Conservation (phyloP, 1,140 invertebrate species). For the Drosophila sucinea region DNA sequence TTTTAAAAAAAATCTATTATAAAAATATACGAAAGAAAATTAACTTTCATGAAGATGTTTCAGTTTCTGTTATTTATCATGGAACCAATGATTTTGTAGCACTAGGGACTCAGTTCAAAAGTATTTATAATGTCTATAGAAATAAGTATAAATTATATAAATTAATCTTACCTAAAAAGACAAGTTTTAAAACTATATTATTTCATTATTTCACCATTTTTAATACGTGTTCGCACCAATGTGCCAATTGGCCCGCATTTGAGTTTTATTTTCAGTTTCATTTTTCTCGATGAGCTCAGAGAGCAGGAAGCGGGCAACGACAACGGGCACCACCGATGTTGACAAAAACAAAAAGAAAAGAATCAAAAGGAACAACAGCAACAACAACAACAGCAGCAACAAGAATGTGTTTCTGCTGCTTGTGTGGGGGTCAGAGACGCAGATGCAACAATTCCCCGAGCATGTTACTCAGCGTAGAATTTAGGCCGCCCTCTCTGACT, state of each 20-base stretch:
- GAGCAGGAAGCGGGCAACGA: not conserved
- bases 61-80: no score
- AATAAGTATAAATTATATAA: no score
- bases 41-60: no score
- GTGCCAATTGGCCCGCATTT: slow-evolving; percentile 7
- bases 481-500: slow-evolving; percentile 3
- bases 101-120: no score
- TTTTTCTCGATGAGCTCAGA: slow-evolving; percentile 2
- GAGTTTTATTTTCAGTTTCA: slow-evolving; percentile 10
- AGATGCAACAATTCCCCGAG: slow-evolving; percentile 5
- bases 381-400: not conserved
- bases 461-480: slow-evolving; percentile 7
- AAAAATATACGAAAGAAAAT: no score
- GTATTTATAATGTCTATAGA: no score
- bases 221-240: not conserved
- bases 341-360: slow-evolving; percentile 7
- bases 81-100: no score
- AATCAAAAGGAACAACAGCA: not conserved
- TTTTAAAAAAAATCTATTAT: no score
- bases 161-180: no score
- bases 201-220: not conserved
- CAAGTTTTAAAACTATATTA: no score
- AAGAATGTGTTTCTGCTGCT: slow-evolving; percentile 2
- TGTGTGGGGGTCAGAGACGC: slow-evolving; percentile 7
- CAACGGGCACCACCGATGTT: not conserved